Evolutionary conservation across 1,140 invertebrate species (phyloP), one percentile per base, ranked within the genome.

Genomic region (Drosophila biarmipes): DNA sequence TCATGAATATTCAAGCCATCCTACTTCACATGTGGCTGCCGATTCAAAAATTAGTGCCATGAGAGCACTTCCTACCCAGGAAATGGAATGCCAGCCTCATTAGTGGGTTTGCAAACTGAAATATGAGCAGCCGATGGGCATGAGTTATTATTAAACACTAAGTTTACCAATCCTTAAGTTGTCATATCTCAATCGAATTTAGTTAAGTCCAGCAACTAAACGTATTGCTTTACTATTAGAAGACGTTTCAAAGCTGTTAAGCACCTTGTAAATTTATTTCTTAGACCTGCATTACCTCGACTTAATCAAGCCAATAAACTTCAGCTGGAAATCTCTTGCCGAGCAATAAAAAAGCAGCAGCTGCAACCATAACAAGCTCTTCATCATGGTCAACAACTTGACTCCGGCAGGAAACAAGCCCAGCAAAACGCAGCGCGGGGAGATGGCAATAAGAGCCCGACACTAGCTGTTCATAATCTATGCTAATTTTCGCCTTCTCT

Each of bases 401-500:
- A 54, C 58, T 78, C 49, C 53, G 51, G 34, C 49, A 53, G 71
- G 43, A 37, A 55, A 46, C 29, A 51, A 37, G 48, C 10, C 51
- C 37, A 72, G 40, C 27, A 42, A 19, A 57, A 27, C 35, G 45
- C 37, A 19, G 8, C 12, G 11, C 40, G 11, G 10, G n/a, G 27
- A 27, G 52, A 21, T 51, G 29, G 27, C 21, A 54, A 45, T 63
- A 38, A 43, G 37, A 59, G 55, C 31, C 59, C 61, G 63, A 71
- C 59, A 80, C 62, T 43, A 61, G 48, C 59, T 66, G 48, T 79
- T 78, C 45, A 86, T 86, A 85, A 85, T 86, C 82, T 81, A 78
- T 75, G 82, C 78, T 86, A 86, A 86, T 86, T 86, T 87, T 78
- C 51, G 61, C 59, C 64, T 58, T 58, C 40, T 73, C 75, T 80